Evolutionary conservation across 53 echinoderm and acorn worm genomes (phyloP), one percentile per base, ranked within the genome.

Genomic region (Luidia sarsii): DNA sequence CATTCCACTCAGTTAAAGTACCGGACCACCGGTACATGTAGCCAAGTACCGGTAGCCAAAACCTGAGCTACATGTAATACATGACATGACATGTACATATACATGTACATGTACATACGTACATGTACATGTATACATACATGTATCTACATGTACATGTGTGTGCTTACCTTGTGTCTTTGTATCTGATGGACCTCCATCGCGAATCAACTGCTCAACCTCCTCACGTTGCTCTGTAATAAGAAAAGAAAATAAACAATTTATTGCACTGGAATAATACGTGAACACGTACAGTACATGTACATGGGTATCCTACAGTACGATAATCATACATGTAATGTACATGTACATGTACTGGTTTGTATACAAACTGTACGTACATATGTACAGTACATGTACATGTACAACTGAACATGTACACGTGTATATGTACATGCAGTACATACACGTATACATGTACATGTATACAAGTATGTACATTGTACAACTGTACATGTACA

Each of bases 151-250:
- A 60, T 29, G 31, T 60, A 60, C 60, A 60, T 4, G 27, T 18
- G 18, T 52, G 52, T 52, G n/a, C 77, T 9, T 28, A 61, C 77
- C 77, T 61, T 61, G 77, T 61, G 59, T 77, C 45, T 60, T 77
- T 7, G 60, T 24, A 13, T 77, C 60, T 45, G 82, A 41, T 0
- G 67, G 33, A 15, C 43, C 70, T 48, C 87, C 87, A 81, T 87
- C 87, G 22, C 80, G 80, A 50, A 87, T 80, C 32, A 87, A 53
- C 39, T 81, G 64, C 43, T 81, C 80, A 6, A 87, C 81, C 50
- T 87, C 87, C 38, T 87, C 87, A 38, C 87, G 69, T 71, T 87
- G 87, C 70, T 80, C 87, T 87, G 64, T 33, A 55, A 36, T 61
- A 50, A 16, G 31, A 74, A 75, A 54, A 14, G 55, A 33, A 66